Percentiles rank a stretch among this genome's conserved stretches.
Evolutionary conservation across 2,888 invertebrate species (phyloP).

Genomic region (Tinea semifulvella): DNA sequence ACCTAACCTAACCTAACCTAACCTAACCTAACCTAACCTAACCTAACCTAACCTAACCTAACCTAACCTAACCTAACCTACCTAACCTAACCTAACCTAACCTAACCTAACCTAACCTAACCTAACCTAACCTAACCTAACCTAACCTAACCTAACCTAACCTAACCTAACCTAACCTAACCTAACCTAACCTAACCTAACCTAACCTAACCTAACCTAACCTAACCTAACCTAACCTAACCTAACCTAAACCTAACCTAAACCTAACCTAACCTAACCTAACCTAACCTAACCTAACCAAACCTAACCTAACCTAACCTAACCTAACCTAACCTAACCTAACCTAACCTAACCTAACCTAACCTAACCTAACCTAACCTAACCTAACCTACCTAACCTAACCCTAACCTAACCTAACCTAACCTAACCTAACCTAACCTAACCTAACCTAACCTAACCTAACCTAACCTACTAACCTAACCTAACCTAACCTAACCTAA

Average conservation of each 20-base stretch:
- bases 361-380: too few relatives aligned
- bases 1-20: constrained; percentile 8
- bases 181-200: neutral
- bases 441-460: constrained; percentile 15
- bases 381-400: constrained; percentile 14
- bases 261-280: constrained; percentile 12
- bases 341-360: constrained; percentile 12
- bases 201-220: neutral
- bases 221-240: neutral
- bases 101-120: neutral
- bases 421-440: constrained; percentile 15
- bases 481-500: constrained; percentile 11
- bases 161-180: neutral
- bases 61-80: constrained; percentile 10
- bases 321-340: constrained; percentile 12
- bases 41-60: constrained; percentile 9
- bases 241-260: constrained; percentile 11
- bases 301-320: constrained; percentile 12
- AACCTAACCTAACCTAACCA: constrained; percentile 12
- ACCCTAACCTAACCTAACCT: constrained; percentile 15
- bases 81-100: neutral
- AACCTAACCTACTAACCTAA: constrained; percentile 13
- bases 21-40: constrained; percentile 1
- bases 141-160: neutral
- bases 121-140: neutral